Evolutionary conservation across 2,888 invertebrate species (phyloP).

Genomic region (Microchrysa polita): DNA sequence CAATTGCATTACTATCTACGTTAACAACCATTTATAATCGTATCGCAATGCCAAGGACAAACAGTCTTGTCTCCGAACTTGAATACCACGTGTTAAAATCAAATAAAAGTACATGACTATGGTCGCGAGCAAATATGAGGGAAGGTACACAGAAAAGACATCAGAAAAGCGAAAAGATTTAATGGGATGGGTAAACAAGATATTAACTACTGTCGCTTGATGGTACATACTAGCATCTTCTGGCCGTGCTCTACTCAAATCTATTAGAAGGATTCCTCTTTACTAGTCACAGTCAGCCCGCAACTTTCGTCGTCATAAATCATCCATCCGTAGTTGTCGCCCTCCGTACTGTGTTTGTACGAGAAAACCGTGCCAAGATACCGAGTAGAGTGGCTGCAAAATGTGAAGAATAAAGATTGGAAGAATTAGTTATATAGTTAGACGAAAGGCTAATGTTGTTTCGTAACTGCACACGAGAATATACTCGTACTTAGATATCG

Average conservation of each 20-base stretch:
- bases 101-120: conserved; percentile 26
- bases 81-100: conserved; percentile 27
- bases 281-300: conserved; percentile 21
- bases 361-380: neutral
- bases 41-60: conserved; percentile 9
- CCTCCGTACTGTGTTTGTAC: neutral
- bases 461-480: no score
- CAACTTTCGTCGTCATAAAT: conserved; percentile 34
- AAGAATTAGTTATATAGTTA: no score
- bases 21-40: conserved; percentile 13
- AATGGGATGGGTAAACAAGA: conserved; percentile 41
- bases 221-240: conserved; percentile 31
- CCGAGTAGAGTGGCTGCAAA: no score
- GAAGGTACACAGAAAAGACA: neutral
- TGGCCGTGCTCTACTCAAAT: conserved; percentile 28
- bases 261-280: conserved; percentile 34
- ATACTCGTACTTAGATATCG: no score
- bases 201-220: conserved; percentile 40
- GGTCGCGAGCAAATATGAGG: conserved; percentile 25
- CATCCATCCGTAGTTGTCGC: conserved; percentile 17
- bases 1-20: neutral
- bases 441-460: no score
- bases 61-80: neutral
- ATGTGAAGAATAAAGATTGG: no score
- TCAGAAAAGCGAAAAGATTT: conserved; percentile 36